Conservation (phyloP, 2,113 vertebrate species). For the Scomber scombrus region DNA sequence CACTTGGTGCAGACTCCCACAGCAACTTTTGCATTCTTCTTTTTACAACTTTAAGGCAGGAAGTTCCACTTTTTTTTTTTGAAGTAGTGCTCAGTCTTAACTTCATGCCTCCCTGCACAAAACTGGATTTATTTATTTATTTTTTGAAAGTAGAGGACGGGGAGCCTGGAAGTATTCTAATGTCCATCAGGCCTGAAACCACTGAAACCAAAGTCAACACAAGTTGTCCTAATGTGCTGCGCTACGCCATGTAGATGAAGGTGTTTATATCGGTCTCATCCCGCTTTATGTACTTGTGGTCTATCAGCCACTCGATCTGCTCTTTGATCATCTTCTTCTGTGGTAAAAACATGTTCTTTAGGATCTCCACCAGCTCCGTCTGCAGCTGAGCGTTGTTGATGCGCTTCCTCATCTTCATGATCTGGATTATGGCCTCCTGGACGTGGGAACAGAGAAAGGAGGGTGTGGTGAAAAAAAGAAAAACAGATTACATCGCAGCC, state of each 20-base stretch:
- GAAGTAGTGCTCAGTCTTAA: constrained; percentile 69
- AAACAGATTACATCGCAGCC: neutral
- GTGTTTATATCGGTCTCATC: constrained; percentile 99
- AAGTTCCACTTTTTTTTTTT: constrained; percentile 60
- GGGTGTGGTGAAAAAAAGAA: neutral
- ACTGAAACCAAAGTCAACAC: constrained; percentile 51
- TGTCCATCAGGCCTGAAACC: constrained; percentile 75
- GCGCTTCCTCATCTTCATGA: constrained; percentile 99
- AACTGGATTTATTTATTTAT: constrained; percentile 14
- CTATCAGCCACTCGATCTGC: constrained; percentile 99
- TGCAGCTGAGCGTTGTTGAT: constrained; percentile 99
- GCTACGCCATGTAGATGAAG: constrained; percentile 98
- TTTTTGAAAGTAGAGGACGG: constrained; percentile 65
- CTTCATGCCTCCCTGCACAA: constrained; percentile 71
- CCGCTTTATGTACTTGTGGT: constrained; percentile 99
- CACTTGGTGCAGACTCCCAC: constrained; percentile 63
- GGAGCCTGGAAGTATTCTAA: constrained; percentile 70
- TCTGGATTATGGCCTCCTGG: constrained; percentile 99
- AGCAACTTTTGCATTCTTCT: constrained; percentile 31
- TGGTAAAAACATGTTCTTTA: constrained; percentile 99
- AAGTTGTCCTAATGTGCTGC: neutral
- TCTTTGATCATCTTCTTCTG: constrained; percentile 99
- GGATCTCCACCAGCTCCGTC: constrained; percentile 99
- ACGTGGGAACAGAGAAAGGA: constrained; percentile 20
- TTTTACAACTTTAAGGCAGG: constrained; percentile 76